phyloP scores from a whole-genome alignment of 2,113 vertebrate genomes.

The Hippocampus abdominalis region DNA sequence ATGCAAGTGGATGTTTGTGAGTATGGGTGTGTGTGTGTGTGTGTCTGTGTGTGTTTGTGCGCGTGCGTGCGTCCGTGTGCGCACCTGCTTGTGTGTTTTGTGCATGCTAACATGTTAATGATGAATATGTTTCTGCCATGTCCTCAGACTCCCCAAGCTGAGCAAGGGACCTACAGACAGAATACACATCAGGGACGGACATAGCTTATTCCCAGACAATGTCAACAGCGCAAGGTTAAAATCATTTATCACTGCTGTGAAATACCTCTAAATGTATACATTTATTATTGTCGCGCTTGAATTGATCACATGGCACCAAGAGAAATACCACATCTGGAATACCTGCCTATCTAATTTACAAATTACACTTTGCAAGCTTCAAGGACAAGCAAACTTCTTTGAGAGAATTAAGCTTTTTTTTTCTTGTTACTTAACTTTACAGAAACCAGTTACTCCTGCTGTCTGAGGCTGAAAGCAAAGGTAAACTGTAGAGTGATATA shows the following conservation, averaged over 20 bases:
- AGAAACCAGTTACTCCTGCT: not conserved
- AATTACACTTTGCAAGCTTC: slow-evolving; percentile 67
- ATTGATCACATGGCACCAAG: slow-evolving; percentile 70
- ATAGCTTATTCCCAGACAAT: slow-evolving; percentile 73
- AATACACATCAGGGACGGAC: slow-evolving; percentile 76
- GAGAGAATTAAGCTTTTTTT: slow-evolving; percentile 43
- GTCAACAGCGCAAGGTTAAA: slow-evolving; percentile 80
- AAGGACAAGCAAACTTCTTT: slow-evolving; percentile 62
- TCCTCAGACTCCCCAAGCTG: slow-evolving; percentile 68
- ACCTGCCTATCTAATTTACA: slow-evolving; percentile 75
- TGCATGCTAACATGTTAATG: slow-evolving; percentile 57
- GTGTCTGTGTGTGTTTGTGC: not conserved
- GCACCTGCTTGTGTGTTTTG: not conserved
- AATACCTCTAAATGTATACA: slow-evolving; percentile 78
- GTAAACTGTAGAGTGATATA: not conserved
- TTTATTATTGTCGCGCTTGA: slow-evolving; percentile 79
- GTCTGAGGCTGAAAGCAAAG: not conserved
- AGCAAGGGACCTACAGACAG: slow-evolving; percentile 69
- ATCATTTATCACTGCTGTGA: slow-evolving; percentile 73
- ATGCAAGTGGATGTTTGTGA: not conserved
- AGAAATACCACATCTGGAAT: slow-evolving; percentile 75
- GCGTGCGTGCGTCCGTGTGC: too few species aligned
- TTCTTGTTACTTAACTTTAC: slow-evolving; percentile 28
- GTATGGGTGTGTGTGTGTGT: not conserved
- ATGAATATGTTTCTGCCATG: slow-evolving; percentile 63